These are phyloP conservation scores for Oikopleura vanhoeffeni DNA, from an alignment of 23 tunicate species.

Conservation along the genomic window DNA sequence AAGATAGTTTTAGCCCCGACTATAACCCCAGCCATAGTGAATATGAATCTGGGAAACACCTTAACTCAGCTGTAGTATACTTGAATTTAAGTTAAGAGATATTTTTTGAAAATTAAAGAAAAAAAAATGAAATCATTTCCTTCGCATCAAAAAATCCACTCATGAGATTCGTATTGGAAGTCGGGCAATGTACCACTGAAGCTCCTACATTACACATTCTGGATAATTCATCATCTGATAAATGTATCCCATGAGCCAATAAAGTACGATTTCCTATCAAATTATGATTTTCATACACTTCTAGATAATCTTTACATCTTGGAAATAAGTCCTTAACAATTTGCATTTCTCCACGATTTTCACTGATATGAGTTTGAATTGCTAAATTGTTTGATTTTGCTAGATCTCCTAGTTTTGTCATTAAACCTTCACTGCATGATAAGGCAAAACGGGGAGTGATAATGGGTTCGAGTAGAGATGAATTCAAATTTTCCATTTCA, in stretches of 20 bases:
- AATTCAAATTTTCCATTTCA: not conserved
- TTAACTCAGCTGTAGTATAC: no score
- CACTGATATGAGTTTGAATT: conserved; percentile 18
- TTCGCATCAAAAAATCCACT: conserved; percentile 17
- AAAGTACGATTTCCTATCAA: conserved; percentile 9
- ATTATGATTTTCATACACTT: not conserved
- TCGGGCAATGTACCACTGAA: conserved; percentile 19
- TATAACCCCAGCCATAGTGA: no score
- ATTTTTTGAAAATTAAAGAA: no score
- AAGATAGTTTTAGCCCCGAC: no score
- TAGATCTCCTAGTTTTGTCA: conserved; percentile 13
- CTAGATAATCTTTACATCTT: conserved; percentile 10
- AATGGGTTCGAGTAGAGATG: conserved; percentile 17
- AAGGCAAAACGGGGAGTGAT: conserved; percentile 23
- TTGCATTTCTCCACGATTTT: conserved; percentile 18
- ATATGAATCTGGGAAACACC: no score
- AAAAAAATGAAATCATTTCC: no score
- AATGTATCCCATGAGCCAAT: conserved; percentile 20
- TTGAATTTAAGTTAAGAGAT: no score
- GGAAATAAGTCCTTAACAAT: conserved; percentile 11
- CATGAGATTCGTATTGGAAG: conserved; percentile 9
- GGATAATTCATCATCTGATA: conserved; percentile 15
- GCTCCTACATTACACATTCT: conserved; percentile 1
- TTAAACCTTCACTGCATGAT: conserved; percentile 13
- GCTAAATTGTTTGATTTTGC: conserved; percentile 1